Base-by-base conservation (phyloP, 2,888 invertebrate genomes). In the Himalopsyche tibetana region DNA sequence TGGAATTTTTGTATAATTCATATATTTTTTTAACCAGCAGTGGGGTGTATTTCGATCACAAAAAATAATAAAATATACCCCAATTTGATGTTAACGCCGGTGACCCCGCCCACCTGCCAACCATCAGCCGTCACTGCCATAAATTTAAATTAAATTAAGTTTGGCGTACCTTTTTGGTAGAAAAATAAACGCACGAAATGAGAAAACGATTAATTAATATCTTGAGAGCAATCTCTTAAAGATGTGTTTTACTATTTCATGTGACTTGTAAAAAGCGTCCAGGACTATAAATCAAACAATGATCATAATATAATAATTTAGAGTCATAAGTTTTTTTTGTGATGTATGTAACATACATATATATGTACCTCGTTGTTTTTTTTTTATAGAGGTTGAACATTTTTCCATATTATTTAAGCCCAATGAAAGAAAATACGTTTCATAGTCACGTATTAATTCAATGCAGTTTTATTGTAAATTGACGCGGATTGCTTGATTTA, bases 141-240 rank as follows among this genome's bases (percentile, higher is more conserved):
- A 85, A 85, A 85, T 85, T 85, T 82, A 74, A 85, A 82, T 85
- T 85, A 85, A 85, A 85, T 85, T 85, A 85, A 63, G 63, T 63
- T 63, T 63, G 8, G 63, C 63, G n/a, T 85, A 85, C 55, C 36
- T 85, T 85, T 85, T 79, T 79, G 45, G 82, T 9, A 63, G 63
- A 19, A 63, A 63, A 63, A 63, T 63, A 19, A 63, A 63, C 63
- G 63, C 11, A 63, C 19, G 8, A 19, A 63, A 63, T 9, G 63
- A 63, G n/a, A 63, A 56, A n/a, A 63, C 63, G 63, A 63, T 63
- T 3, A 63, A 56, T n/a, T 56, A 56, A 63, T 63, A 19, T 63
- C 28, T 19, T 63, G 15, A 63, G 63, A 63, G 19, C 63, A 6
- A 63, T 63, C 5, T 63, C 19, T 63, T 63, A 8, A 63, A 63